A percentile compares a stretch with the other conserved stretches of the same genome.
Evolutionary conservation across 2,888 invertebrate species (phyloP).

Genomic region (Incurvaria masculella): DNA sequence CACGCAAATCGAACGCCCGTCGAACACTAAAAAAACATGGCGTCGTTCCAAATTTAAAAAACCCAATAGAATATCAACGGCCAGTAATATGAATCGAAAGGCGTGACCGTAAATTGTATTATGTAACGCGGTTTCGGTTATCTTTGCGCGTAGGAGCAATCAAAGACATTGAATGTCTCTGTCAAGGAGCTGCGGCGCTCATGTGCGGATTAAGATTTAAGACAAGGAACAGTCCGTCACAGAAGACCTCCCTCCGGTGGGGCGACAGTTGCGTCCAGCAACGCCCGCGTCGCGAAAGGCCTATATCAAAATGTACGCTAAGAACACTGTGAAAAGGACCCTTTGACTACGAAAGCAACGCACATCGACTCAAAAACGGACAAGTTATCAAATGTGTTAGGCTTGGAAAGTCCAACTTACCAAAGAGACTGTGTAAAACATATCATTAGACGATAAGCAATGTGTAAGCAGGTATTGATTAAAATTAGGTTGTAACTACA

Average conservation of each 20-base stretch:
- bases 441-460: background rate
- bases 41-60: constrained; percentile 11
- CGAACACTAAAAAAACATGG: constrained; percentile 27
- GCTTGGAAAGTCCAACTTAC: background rate
- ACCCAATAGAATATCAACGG: constrained; percentile 6
- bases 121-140: constrained; percentile 17
- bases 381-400: no score
- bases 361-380: background rate
- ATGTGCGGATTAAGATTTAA: constrained; percentile 96
- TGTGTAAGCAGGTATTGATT: background rate
- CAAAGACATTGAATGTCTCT: constrained; percentile 27
- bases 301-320: no score
- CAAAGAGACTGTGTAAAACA: background rate
- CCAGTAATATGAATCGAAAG: no score
- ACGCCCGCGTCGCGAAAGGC: background rate
- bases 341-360: no score
- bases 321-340: no score
- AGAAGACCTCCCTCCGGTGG: constrained; percentile 95
- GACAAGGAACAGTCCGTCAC: constrained; percentile 95
- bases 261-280: constrained; percentile 74
- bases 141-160: background rate
- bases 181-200: constrained; percentile 57
- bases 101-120: constrained; percentile 18
- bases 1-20: constrained; percentile 20
- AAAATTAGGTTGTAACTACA: background rate